Conservation (phyloP, 1,140 invertebrate species). For the Philotrypesis tridentata region DNA sequence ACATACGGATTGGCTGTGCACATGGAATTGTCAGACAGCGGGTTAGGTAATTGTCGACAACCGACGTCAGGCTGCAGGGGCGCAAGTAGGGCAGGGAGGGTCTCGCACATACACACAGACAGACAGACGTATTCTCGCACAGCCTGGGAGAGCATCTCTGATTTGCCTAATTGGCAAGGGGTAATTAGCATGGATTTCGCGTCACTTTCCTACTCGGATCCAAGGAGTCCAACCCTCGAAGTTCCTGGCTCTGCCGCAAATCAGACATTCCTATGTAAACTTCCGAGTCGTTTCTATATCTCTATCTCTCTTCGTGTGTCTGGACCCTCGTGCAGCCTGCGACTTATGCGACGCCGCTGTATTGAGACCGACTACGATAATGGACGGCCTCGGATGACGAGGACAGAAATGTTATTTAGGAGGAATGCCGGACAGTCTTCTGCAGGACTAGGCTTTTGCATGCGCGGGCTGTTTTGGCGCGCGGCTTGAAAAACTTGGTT, state of each 20-base stretch:
- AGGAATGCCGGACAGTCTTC: constrained; percentile 30
- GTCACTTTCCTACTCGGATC: constrained; percentile 57
- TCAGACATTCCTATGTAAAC: constrained; percentile 70
- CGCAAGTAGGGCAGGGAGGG: not conserved
- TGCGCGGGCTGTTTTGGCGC: not conserved
- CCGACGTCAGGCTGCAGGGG: not conserved
- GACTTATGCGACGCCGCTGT: constrained; percentile 42
- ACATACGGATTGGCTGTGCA: not conserved
- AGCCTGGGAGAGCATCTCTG: constrained; percentile 19
- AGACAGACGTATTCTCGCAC: constrained; percentile 10
- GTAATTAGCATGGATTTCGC: constrained; percentile 63
- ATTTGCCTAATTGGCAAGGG: constrained; percentile 63
- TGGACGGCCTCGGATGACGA: not conserved
- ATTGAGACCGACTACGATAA: constrained; percentile 20
- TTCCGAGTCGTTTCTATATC: constrained; percentile 54
- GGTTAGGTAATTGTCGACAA: constrained; percentile 32
- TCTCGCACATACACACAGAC: not conserved
- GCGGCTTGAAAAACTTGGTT: constrained; percentile 3
- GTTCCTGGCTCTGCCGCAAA: constrained; percentile 54
- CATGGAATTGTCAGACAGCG: constrained; percentile 27
- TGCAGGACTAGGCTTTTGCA: not conserved
- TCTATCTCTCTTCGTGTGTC: not conserved
- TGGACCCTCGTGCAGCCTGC: constrained; percentile 38
- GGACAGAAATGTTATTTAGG: constrained; percentile 34
- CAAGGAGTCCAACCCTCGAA: constrained; percentile 17